Evolutionary conservation across 2,113 vertebrate species (phyloP), one percentile per base, ranked within the genome.

Genomic region (Ranitomeya imitator): DNA sequence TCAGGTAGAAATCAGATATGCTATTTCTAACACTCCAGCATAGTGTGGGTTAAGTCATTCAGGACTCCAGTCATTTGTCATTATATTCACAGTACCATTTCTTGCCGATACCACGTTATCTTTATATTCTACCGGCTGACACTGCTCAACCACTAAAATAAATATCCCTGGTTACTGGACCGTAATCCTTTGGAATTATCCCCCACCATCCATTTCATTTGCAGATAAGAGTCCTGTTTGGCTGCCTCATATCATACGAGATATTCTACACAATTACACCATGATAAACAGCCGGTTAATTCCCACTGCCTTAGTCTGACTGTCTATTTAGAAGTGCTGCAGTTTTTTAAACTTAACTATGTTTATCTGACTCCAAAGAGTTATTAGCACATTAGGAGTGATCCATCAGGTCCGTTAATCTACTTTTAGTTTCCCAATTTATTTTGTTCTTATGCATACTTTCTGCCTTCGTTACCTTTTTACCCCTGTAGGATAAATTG

Each of bases 341-440:
- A 19, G 45, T 65, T 60, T 65, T 77, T 61, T 79, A 21, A 13
- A 23, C 18, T 59, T 74, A 85, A 73, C 67, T 73, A 63, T 65
- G 74, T 86, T 86, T 78, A 78, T 85, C 71, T 79, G 74, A 79
- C 85, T 51, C 37, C 19, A 18, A 86, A 78, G 73, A 78, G 73
- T 78, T 86, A 86, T 86, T 86, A 79, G 85, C 85, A 51, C 57
- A 86, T 86, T 78, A 65, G 18, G n/a, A 23, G 23, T 16, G 18
- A 79, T 73, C 83, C 54, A 54, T 86, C 85, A 86, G 31, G n/a
- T 13, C 37, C 18, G 37, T 37, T 86, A 76, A 78, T 77, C 73
- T 85, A 37, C 83, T 85, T 78, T 86, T 79, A 54, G 37, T 78
- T 65, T 23, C 31, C 16, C 37, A 26, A 67, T 86, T 63, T 79